Percentiles rank a stretch among this genome's conserved stretches.
phyloP scores from a whole-genome alignment of 2,797 vertebrate genomes.

The Valencia hispanica region DNA sequence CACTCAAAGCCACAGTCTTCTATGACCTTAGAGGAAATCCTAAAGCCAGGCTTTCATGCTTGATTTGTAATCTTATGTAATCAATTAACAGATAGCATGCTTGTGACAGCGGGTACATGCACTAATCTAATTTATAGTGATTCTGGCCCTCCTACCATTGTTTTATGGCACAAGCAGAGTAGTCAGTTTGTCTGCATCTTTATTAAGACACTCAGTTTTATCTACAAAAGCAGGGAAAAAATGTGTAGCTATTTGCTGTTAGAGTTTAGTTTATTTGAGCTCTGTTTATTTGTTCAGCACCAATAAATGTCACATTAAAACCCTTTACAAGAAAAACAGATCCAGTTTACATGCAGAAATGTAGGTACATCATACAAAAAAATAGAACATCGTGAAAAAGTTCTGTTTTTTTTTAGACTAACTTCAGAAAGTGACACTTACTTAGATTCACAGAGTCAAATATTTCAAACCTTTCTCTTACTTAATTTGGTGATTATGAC shows the following conservation, averaged over 20 bases:
- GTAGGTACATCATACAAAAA: no score
- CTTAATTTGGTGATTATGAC: not conserved
- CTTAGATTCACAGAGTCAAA: not conserved
- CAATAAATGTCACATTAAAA: not conserved
- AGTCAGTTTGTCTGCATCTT: not conserved
- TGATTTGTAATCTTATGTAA: conserved; percentile 9
- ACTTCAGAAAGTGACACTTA: not conserved
- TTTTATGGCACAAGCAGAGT: not conserved
- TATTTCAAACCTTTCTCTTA: not conserved
- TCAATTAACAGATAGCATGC: not conserved
- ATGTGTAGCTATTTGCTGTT: not conserved
- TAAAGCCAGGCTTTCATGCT: not conserved
- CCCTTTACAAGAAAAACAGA: not conserved
- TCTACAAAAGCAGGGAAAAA: not conserved
- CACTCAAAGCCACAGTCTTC: not conserved
- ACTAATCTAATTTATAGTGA: not conserved
- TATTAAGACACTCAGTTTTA: not conserved
- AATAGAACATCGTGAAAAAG: not conserved
- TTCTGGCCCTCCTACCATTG: not conserved
- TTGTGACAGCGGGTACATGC: not conserved
- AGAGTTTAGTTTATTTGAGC: not conserved
- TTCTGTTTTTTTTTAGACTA: not conserved
- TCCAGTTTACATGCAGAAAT: not conserved
- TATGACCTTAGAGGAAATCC: not conserved
- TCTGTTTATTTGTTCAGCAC: not conserved